Base-by-base conservation (phyloP, 2,888 invertebrate genomes). In the Therioaphis trifolii region DNA sequence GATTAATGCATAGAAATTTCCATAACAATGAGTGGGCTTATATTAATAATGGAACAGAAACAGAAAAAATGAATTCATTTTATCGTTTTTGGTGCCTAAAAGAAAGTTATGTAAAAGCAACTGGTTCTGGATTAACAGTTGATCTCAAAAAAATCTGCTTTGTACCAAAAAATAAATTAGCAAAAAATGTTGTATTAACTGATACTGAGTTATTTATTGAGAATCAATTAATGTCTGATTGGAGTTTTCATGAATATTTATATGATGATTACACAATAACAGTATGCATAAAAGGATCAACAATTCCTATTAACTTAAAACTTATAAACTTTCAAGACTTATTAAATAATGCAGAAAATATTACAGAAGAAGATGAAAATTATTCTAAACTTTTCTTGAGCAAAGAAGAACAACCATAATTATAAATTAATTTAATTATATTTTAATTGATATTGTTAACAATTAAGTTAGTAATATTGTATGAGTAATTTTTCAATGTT, bases 41-140 rank as follows among this genome's bases (percentile, higher is more conserved):
- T 77, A 95, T 98, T 86, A 89, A 90, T 58, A 90, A 89, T 85
- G 87, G 89, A 15, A 86, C 87, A n/a, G 93, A 95, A 86, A 87
- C 88, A 29, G 91, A 93, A n/a, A 84, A 86, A 69, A 74, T n/a
- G 0, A 61, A 74, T 52, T 93, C 93, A 87, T 98, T 98, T 89
- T 96, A 94, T 88, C 91, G 98, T 85, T 91, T 94, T 87, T 98
- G 98, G 98, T 94, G 96, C 87, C 90, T 98, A 74, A 98, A 98
- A 89, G 98, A 98, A 89, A 94, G 96, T 88, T 97, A 96, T 88
- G 94, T 96, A 0, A 98, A 98, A 89, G 97, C 97, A 85, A 91
- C 93, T 80, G 97, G 98, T 27, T 90, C 93, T 35, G 98, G 98
- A 46, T 93, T 98, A 79, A 93, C 93, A 0, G 90, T 94, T 85